A percentile compares a stretch with the other conserved stretches of the same genome.
Evolutionary conservation across 2,113 vertebrate genomes (phyloP).

Genomic region (Hemiscyllium ocellatum): DNA sequence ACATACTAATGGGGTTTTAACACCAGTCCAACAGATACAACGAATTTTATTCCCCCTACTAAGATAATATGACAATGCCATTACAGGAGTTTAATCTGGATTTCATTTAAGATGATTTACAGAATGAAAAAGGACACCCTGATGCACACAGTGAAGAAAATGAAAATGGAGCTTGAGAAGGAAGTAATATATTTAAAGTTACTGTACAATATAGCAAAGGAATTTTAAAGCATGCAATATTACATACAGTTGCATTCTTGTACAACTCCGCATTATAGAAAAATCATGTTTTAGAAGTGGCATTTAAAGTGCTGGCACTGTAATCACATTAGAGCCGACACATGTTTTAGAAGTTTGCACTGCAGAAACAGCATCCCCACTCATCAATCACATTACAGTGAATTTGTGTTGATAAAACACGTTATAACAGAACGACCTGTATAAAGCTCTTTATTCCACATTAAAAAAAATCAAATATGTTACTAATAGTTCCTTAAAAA

Average conservation of each 20-base stretch:
- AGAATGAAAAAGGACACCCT: background rate
- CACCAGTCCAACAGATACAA: background rate
- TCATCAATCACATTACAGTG: too few relatives aligned
- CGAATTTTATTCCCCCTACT: background rate
- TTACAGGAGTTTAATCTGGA: background rate
- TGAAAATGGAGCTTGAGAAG: background rate
- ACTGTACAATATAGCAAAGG: background rate
- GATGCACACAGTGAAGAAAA: background rate
- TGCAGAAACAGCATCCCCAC: too few relatives aligned
- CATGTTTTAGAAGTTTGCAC: too few relatives aligned
- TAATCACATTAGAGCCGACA: too few relatives aligned
- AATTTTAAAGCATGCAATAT: background rate
- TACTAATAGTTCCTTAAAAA: background rate
- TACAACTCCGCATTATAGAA: too few relatives aligned
- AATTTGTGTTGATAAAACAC: too few relatives aligned
- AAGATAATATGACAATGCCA: background rate
- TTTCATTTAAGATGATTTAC: background rate
- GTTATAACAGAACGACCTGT: too few relatives aligned
- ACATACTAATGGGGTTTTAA: background rate
- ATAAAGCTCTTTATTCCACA: background rate
- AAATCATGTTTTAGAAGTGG: too few relatives aligned
- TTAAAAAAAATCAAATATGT: background rate
- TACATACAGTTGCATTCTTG: too few relatives aligned
- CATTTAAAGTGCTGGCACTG: too few relatives aligned
- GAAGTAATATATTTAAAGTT: background rate